Percentiles rank a stretch among this genome's conserved stretches.
Evolutionary conservation across 2,113 vertebrate genomes (phyloP).

Genomic region (Ranitomeya imitator): DNA sequence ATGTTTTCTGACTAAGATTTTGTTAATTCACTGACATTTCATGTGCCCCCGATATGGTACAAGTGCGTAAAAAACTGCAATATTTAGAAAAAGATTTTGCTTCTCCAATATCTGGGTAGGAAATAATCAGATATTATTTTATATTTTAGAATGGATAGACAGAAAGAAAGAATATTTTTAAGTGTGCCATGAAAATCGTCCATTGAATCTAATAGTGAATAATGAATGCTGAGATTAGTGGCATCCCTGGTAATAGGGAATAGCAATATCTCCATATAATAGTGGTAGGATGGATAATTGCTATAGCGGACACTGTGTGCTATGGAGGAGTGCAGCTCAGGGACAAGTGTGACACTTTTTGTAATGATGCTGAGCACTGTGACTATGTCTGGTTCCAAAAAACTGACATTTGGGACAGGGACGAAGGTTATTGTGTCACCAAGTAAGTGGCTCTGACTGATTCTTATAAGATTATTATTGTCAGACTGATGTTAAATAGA

Average conservation of each 20-base stretch:
- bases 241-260: background rate
- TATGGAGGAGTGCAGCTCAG: background rate
- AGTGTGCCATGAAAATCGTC: background rate
- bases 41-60: background rate
- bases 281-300: background rate
- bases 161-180: background rate
- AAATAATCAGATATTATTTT: no score
- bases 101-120: no score
- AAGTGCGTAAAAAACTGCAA: no score
- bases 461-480: background rate
- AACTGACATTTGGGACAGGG: slow-evolving; percentile 1
- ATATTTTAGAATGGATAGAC: background rate
- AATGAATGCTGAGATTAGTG: background rate
- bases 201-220: background rate
- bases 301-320: background rate
- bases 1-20: background rate
- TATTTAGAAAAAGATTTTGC: no score
- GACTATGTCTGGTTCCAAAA: background rate
- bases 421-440: slow-evolving; percentile 22
- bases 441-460: background rate
- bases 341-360: slow-evolving; percentile 13
- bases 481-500: no score
- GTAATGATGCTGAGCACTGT: slow-evolving; percentile 40
- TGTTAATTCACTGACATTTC: background rate
- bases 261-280: background rate